Base-by-base conservation (phyloP, 2,113 vertebrate species). In the Scomber japonicus region DNA sequence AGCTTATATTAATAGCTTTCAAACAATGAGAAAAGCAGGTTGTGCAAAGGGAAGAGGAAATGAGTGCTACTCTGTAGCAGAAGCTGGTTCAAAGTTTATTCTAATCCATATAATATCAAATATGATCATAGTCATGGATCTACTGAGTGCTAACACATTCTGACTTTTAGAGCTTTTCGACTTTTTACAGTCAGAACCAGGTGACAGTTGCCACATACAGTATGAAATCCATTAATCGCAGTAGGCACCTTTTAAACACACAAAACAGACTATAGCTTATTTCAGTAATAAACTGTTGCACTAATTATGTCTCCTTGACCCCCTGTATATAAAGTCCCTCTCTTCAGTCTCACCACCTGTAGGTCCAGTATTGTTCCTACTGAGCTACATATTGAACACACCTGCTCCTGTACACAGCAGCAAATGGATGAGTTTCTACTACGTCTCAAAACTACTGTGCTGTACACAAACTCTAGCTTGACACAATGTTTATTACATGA, bases 1-100 rank as follows among this genome's bases (percentile, higher is more conserved):
- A 90, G 81, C 84, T 92, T 84, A 85, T 77, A 75, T 71, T 51
- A 80, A 82, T 70, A 89, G 79, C 67, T 83, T 81, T 80, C 35
- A 56, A 74, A 84, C 57, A 51, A 54, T 21, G 50, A 62, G 55
- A 81, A 46, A 74, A 77, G 74, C 82, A 70, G 67, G 62, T 79
- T 84, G 85, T 88, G 86, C 85, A 92, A 86, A 87, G 27, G 66
- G 60, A 80, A 49, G 40, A 56, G 30, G n/a, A 61, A 65, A 62
- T 3, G 11, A 57, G 49, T 63, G 85, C 88, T 89, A 72, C 81
- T 59, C 65, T 76, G 83, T 77, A 86, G 88, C 88, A 79, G 55
- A 85, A 80, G 78, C 78, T 48, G 78, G 68, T 80, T 48, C 31
- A 54, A 65, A 56, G 14, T 67, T 57, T 9, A 46, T 14, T 82